These are phyloP conservation scores for Dreissena rostriformis DNA, from an alignment of 1,140 invertebrate species.

Conservation along the genomic window DNA sequence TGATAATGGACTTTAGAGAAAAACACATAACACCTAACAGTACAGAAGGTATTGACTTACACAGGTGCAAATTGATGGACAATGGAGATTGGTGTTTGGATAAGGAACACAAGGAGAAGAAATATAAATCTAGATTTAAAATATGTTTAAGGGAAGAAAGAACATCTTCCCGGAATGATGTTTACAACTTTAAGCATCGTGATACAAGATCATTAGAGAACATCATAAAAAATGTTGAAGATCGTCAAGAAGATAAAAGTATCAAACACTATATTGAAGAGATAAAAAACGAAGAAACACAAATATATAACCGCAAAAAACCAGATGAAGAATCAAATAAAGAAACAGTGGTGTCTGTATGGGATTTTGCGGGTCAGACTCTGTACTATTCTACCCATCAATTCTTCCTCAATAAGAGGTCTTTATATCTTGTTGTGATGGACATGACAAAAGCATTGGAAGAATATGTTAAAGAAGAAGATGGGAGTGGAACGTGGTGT, in stretches of 20 bases:
- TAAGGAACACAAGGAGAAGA: background rate
- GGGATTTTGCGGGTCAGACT: conserved; percentile 46
- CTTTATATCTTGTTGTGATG: conserved; percentile 39
- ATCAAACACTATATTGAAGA: background rate
- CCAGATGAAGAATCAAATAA: background rate
- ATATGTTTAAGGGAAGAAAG: background rate
- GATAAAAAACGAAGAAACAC: too few relatives aligned
- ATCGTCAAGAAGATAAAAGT: background rate
- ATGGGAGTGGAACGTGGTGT: background rate
- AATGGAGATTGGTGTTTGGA: background rate
- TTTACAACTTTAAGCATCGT: background rate
- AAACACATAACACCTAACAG: background rate
- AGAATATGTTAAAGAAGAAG: conserved; percentile 1
- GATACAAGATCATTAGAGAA: background rate
- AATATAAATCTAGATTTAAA: background rate
- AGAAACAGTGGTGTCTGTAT: conserved; percentile 2
- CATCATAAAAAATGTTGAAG: background rate
- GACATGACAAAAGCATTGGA: conserved; percentile 18
- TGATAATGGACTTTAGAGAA: background rate
- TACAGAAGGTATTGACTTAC: background rate
- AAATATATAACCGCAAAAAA: background rate
- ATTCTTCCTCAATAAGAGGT: conserved; percentile 36
- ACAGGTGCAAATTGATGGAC: background rate
- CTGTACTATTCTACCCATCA: conserved; percentile 46
- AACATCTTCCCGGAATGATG: background rate